phyloP scores from a whole-genome alignment of 2,113 vertebrate species.

The Taurulus bubalis region DNA sequence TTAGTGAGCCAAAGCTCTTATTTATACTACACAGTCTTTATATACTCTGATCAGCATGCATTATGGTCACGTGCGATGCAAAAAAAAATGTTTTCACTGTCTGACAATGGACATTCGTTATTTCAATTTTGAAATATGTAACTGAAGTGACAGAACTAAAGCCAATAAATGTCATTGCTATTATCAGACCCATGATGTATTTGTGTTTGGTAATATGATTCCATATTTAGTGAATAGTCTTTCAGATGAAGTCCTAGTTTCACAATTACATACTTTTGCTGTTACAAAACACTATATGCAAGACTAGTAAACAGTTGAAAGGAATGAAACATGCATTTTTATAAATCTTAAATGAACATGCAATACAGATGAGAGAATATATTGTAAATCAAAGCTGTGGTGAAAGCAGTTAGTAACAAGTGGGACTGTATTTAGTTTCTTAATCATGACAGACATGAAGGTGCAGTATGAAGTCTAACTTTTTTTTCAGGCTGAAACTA shows the following conservation, averaged over 20 bases:
- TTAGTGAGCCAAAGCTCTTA: background rate
- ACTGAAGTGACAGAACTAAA: background rate
- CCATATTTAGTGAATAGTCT: background rate
- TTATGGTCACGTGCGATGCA: background rate
- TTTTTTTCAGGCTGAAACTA: too few relatives aligned
- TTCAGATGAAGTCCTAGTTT: too few relatives aligned
- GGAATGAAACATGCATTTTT: background rate
- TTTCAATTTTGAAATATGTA: background rate
- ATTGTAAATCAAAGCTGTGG: background rate
- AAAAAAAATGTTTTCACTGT: background rate
- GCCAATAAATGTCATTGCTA: background rate
- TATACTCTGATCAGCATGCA: background rate
- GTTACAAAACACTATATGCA: background rate
- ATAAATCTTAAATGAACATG: background rate
- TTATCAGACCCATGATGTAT: background rate
- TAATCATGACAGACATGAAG: background rate
- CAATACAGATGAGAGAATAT: background rate
- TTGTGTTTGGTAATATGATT: slow-evolving; percentile 1
- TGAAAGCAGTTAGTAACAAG: background rate
- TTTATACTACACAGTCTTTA: background rate
- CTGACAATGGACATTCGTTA: background rate
- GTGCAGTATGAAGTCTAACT: too few relatives aligned
- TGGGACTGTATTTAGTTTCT: background rate
- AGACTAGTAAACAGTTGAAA: background rate
- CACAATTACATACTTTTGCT: background rate